These are phyloP conservation scores for Heterodera filipjevi DNA, from an alignment of 2,888 invertebrate genomes.

Conservation along the genomic window DNA sequence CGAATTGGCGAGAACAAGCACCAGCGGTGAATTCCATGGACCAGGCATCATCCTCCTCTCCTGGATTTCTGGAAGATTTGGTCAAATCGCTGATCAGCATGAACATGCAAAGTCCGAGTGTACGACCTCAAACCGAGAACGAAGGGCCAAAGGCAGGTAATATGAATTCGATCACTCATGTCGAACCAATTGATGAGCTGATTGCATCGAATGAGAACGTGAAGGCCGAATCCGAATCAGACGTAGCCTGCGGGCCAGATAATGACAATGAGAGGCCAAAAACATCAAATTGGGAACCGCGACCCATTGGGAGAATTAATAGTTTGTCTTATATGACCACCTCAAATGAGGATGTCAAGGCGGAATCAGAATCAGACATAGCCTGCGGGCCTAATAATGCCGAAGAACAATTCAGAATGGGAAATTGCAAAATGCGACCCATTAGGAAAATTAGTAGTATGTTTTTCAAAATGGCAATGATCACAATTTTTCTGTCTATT, in stretches of 20 bases:
- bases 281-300: constrained; percentile 13
- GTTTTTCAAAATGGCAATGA: not conserved
- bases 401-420: not conserved
- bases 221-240: not conserved
- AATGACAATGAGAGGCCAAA: not conserved
- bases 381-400: no score
- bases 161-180: not conserved
- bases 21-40: not conserved
- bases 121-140: not conserved
- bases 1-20: not conserved
- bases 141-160: not conserved
- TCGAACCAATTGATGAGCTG: not conserved
- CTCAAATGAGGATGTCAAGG: no score
- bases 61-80: constrained; percentile 3
- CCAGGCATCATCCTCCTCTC: not conserved
- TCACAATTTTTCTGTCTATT: no score
- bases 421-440: not conserved
- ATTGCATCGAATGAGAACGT: not conserved
- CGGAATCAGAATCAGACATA: no score
- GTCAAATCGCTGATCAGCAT: not conserved
- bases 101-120: not conserved
- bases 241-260: not conserved
- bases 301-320: no score
- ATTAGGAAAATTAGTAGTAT: no score
- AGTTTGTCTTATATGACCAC: no score